Conservation (phyloP, 2,797 vertebrate species). For the Gila robusta region DNA sequence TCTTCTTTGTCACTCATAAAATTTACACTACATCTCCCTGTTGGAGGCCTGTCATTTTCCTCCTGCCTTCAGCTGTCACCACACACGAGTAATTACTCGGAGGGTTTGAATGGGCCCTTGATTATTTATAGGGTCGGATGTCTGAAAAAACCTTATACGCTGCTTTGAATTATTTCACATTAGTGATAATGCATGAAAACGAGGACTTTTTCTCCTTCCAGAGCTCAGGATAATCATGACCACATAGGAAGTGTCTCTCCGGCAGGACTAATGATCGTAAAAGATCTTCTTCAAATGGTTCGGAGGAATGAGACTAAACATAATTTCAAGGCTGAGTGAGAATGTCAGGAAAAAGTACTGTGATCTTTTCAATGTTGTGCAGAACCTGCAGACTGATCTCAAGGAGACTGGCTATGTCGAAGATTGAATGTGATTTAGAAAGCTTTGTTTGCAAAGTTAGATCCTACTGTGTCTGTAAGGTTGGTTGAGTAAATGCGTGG, state of each 20-base stretch:
- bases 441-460: slow-evolving; percentile 3
- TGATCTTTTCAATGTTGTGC: slow-evolving; percentile 39
- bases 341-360: slow-evolving; percentile 44
- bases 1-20: slow-evolving; percentile 88
- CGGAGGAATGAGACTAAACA: slow-evolving; percentile 44
- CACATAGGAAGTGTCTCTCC: slow-evolving; percentile 40
- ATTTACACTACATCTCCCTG: slow-evolving; percentile 86
- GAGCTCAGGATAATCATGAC: slow-evolving; percentile 55
- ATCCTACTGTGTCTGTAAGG: background rate
- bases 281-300: slow-evolving; percentile 36
- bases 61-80: slow-evolving; percentile 82
- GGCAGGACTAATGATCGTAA: slow-evolving; percentile 52
- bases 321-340: slow-evolving; percentile 44
- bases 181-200: slow-evolving; percentile 70
- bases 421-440: slow-evolving; percentile 30
- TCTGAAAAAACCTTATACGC: slow-evolving; percentile 68
- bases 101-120: slow-evolving; percentile 78
- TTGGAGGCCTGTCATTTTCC: slow-evolving; percentile 84
- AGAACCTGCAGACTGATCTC: slow-evolving; percentile 7
- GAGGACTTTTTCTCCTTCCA: slow-evolving; percentile 51
- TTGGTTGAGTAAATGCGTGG: background rate
- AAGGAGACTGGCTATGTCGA: background rate
- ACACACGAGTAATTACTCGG: slow-evolving; percentile 82
- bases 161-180: slow-evolving; percentile 75
- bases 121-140: slow-evolving; percentile 84